Evolutionary conservation across 1,140 invertebrate genomes (phyloP), one percentile per base, ranked within the genome.

Genomic region (Eupristina koningsbergeri): DNA sequence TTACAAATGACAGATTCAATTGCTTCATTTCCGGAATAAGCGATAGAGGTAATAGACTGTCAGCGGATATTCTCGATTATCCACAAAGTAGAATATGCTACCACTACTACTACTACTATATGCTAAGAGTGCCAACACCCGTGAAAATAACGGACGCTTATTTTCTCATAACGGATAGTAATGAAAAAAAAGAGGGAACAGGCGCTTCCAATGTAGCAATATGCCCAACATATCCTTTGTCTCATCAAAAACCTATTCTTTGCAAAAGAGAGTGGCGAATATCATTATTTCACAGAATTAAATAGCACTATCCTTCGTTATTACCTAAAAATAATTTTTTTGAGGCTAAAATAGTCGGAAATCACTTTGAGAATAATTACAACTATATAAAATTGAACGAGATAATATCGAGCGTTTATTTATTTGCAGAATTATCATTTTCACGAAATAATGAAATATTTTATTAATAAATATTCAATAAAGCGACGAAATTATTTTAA

Each of bases 21-120:
- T 81, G 79, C 79, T 81, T 85, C 71, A 85, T 81, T 85, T 85
- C 79, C 84, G 63, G 84, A 58, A 80, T 29, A 22, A n/a, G 61
- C 19, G 67, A 15, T 61, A 63, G 19, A 29, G 31, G n/a, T 22
- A 53, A 17, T 17, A 53, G 41, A 61, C 83, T 67, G 45, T 77
- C 64, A 29, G 74, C 79, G 79, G 79, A 85, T 85, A 85, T 81
- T 85, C 79, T 71, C 84, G 73, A 85, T 85, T 85, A 85, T 81
- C 61, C 79, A 71, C 26, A 19, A 74, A 76, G 47, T 36, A 53
- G 15, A 58, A 71, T 64, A 61, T 41, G 45, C 64, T 15, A n/a
- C n/a, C n/a, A n/a, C n/a, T n/a, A n/a, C n/a, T n/a, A n/a, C n/a
- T n/a, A n/a, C n/a, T n/a, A 47, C n/a, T 36, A 63, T 69, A 81